phyloP scores from a whole-genome alignment of 2,113 vertebrate species.

The Grallaria varia region DNA sequence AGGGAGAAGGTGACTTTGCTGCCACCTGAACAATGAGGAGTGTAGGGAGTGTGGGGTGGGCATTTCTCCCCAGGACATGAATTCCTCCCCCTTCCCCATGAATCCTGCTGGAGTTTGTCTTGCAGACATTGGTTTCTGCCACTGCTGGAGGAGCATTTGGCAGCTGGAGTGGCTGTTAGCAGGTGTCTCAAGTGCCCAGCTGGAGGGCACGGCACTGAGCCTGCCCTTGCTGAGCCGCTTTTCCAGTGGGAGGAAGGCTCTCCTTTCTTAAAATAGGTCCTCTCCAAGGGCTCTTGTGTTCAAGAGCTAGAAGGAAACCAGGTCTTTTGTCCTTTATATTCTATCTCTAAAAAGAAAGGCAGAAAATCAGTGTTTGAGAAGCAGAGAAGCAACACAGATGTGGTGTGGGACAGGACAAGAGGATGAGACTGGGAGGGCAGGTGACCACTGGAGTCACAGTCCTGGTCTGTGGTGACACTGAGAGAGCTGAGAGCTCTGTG shows the following conservation, averaged over 20 bases:
- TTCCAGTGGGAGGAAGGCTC: neutral
- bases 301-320: neutral
- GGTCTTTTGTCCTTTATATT: neutral
- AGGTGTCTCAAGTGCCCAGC: neutral
- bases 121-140: neutral
- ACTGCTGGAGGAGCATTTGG: neutral
- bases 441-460: accelerated
- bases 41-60: accelerated
- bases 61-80: neutral
- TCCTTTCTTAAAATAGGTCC: constrained; percentile 23
- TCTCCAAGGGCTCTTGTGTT: constrained; percentile 11
- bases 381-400: neutral
- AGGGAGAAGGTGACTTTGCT: neutral
- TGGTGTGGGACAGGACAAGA: neutral
- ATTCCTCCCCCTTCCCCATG: neutral
- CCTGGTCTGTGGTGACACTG: accelerated
- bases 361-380: neutral
- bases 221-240: neutral
- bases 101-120: neutral
- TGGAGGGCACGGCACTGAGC: constrained; percentile 5
- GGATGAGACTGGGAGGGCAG: neutral
- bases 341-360: neutral
- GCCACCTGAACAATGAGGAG: accelerated
- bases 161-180: constrained; percentile 23
- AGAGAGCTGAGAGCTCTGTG: neutral